Percentiles rank a stretch among this genome's conserved stretches.
Evolutionary conservation across 2,797 vertebrate genomes (phyloP).

Genomic region (Chiroxiphia lanceolata): DNA sequence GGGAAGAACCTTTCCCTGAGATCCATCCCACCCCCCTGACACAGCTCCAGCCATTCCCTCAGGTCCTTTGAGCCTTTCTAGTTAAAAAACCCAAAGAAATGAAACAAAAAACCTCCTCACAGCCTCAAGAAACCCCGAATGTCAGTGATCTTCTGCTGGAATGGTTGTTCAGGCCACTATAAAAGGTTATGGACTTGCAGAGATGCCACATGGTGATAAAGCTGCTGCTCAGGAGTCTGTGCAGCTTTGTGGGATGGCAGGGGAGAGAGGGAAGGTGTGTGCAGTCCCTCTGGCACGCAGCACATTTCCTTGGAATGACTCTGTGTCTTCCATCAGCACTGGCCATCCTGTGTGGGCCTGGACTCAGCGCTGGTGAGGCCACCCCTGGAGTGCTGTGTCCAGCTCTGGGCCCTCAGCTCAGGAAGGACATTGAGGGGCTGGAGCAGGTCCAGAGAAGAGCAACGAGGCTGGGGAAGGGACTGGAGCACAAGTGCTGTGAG

Average conservation of each 20-base stretch:
- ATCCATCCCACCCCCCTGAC: not conserved
- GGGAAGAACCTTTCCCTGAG: not conserved
- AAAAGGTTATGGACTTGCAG: not conserved
- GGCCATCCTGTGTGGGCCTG: not conserved
- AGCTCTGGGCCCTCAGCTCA: no score
- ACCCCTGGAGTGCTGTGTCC: no score
- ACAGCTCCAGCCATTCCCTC: not conserved
- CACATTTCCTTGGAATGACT: not conserved
- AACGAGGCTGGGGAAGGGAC: no score
- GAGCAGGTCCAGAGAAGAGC: no score
- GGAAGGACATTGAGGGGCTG: no score
- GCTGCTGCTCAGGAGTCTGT: not conserved
- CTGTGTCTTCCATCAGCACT: not conserved
- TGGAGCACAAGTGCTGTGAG: no score
- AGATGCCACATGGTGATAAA: not conserved
- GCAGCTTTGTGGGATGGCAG: not conserved
- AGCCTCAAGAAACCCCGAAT: not conserved
- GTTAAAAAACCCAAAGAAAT: not conserved
- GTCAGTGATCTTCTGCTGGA: not conserved
- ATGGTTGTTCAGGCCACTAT: not conserved
- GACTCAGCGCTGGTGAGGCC: not conserved
- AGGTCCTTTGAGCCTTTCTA: not conserved
- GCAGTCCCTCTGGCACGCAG: not conserved
- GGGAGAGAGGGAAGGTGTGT: not conserved
- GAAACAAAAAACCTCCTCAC: not conserved